Conservation (phyloP, 2,888 invertebrate genomes). For the Biston stratarius region DNA sequence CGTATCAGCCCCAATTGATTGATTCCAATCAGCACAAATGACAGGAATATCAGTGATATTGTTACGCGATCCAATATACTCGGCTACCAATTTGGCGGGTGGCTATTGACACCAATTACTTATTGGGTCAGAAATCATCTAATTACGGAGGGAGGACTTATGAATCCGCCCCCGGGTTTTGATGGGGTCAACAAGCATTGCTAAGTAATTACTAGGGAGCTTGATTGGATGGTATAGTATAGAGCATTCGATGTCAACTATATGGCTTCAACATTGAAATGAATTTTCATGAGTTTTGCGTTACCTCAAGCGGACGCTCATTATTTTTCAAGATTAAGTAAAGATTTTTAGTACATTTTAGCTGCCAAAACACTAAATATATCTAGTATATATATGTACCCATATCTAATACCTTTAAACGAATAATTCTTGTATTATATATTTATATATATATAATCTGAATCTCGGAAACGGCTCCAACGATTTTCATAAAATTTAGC, state of each 20-base stretch:
- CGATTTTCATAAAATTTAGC: too few relatives aligned
- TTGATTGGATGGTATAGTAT: slow-evolving; percentile 12
- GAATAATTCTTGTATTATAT: too few relatives aligned
- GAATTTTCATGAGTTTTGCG: too few relatives aligned
- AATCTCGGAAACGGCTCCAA: too few relatives aligned
- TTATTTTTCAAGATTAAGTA: too few relatives aligned
- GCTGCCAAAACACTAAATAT: too few relatives aligned
- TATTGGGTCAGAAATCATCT: slow-evolving; percentile 19
- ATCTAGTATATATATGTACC: too few relatives aligned
- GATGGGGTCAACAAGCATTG: slow-evolving; percentile 7
- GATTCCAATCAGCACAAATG: neutral
- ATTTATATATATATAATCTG: too few relatives aligned
- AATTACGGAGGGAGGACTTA: slow-evolving; percentile 22
- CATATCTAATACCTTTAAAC: too few relatives aligned
- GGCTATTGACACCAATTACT: slow-evolving; percentile 22
- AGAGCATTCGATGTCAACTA: neutral
- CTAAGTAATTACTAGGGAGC: slow-evolving; percentile 20
- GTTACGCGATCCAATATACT: slow-evolving; percentile 9
- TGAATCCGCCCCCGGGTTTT: slow-evolving; percentile 2
- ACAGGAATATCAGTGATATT: slow-evolving; percentile 1
- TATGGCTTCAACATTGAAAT: too few relatives aligned
- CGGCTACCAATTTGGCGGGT: slow-evolving; percentile 8
- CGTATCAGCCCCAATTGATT: neutral
- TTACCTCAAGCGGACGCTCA: too few relatives aligned
- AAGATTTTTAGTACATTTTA: too few relatives aligned